A percentile compares a stretch with the other conserved stretches of the same genome.
phyloP scores from a whole-genome alignment of 2,113 vertebrate genomes.

The Lagopus leucura region DNA sequence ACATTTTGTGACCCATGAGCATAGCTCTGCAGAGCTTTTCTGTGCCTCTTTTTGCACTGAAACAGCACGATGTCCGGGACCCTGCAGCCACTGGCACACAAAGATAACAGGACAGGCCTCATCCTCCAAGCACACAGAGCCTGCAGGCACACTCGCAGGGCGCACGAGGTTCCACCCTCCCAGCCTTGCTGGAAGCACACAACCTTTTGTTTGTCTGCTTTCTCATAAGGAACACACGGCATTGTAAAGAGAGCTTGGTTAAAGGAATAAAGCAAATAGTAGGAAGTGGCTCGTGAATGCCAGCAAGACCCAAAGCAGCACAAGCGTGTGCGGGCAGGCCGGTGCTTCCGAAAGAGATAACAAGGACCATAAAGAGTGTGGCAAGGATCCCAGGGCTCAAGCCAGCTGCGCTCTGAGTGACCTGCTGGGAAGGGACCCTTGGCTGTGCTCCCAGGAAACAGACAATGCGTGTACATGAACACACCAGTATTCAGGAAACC shows the following conservation, averaged over 20 bases:
- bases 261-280: not conserved
- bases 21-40: not conserved
- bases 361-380: not conserved
- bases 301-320: not conserved
- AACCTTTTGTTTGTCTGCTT: not conserved
- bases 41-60: not conserved
- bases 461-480: not conserved
- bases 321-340: not conserved
- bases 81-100: not conserved
- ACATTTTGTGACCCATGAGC: not conserved
- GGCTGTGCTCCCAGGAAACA: not conserved
- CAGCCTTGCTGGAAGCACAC: not conserved
- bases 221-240: not conserved
- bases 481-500: rapidly evolving
- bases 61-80: not conserved
- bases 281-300: not conserved
- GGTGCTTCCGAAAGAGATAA: not conserved
- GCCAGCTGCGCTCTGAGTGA: not conserved
- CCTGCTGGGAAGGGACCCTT: not conserved
- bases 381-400: not conserved
- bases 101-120: not conserved
- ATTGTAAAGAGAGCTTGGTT: not conserved
- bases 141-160: not conserved
- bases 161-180: not conserved
- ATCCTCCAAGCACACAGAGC: not conserved